phyloP scores from a whole-genome alignment of 2,113 vertebrate species.

The human (Homo sapiens) region GRCh38 chr7:52159501-52160000 shows the following conservation, averaged over 20 bases:
- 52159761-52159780: neutral
- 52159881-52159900: neutral
- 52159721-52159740: too few relatives aligned
- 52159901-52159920: neutral
- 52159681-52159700: too few relatives aligned
- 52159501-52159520: too few relatives aligned
- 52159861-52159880: neutral
- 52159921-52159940: fast-evolving
- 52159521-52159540: fast-evolving
- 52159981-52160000: fast-evolving
- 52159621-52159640: too few relatives aligned
- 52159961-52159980: fast-evolving
- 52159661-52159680: too few relatives aligned
- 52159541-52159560: too few relatives aligned
- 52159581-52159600: too few relatives aligned
- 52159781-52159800: neutral
- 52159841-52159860: neutral
- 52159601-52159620: too few relatives aligned
- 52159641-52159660: too few relatives aligned
- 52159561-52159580: too few relatives aligned
- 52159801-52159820: neutral
- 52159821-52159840: neutral
- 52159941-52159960: fast-evolving
- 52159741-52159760: too few relatives aligned
- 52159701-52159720: too few relatives aligned